Evolutionary conservation across 2,797 vertebrate species (phyloP).

Genomic region (Mergus octosetaceus): DNA sequence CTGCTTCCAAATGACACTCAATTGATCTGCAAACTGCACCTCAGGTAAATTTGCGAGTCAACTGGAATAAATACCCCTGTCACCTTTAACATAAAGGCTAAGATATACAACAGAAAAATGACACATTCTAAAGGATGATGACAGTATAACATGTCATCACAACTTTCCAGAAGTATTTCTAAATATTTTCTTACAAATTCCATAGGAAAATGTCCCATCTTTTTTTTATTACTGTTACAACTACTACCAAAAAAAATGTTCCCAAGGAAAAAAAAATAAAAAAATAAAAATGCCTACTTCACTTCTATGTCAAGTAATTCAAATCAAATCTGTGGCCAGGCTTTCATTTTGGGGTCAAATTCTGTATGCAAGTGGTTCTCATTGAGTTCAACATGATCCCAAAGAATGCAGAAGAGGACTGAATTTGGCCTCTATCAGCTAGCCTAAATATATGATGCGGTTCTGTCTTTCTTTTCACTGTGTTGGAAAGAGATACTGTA

Average conservation of each 20-base stretch:
- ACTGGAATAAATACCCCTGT: neutral
- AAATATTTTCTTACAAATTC: neutral
- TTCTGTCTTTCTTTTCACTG: constrained; percentile 19
- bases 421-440: constrained; percentile 49
- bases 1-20: neutral
- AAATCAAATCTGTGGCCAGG: constrained; percentile 26
- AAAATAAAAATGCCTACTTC: neutral
- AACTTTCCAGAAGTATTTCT: neutral
- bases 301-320: neutral
- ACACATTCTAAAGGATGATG: neutral
- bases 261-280: too few relatives aligned
- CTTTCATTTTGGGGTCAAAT: constrained; percentile 25
- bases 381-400: constrained; percentile 47
- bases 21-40: neutral
- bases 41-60: neutral
- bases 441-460: neutral
- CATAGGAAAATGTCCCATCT: neutral
- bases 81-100: neutral
- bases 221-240: neutral
- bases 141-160: neutral
- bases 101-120: neutral
- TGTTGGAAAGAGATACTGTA: constrained; percentile 40
- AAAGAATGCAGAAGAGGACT: constrained; percentile 20
- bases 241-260: too few relatives aligned
- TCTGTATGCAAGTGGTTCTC: constrained; percentile 37